phyloP scores from a whole-genome alignment of 2,113 vertebrate species.

The Microtus pennsylvanicus region DNA sequence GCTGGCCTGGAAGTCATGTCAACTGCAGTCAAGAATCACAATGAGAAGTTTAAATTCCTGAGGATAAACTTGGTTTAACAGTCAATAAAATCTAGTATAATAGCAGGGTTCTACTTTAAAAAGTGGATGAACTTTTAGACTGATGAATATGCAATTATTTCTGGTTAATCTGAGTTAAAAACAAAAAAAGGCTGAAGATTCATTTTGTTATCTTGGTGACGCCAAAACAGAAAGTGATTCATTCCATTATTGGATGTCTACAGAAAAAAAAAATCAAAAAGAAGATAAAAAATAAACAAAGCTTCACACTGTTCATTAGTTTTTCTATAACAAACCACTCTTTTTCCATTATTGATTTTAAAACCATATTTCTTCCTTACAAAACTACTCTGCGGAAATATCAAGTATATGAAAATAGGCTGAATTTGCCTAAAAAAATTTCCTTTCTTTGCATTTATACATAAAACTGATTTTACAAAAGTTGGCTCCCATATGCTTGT shows the following conservation, averaged over 20 bases:
- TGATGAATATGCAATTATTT: neutral
- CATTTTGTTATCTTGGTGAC: neutral
- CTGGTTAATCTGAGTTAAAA: neutral
- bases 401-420: neutral
- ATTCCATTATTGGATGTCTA: neutral
- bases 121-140: neutral
- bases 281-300: neutral
- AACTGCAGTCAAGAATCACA: too few species aligned
- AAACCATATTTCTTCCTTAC: neutral
- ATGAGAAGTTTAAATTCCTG: neutral
- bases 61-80: neutral
- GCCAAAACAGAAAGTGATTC: neutral
- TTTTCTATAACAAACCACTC: neutral
- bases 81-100: neutral
- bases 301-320: neutral
- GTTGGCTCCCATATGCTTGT: neutral
- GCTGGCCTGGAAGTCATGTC: neutral
- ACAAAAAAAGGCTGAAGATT: neutral
- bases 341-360: slow-evolving; percentile 15
- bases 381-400: neutral
- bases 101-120: neutral
- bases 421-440: neutral
- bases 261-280: too few species aligned
- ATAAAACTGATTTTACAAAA: neutral
- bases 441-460: neutral